Evolutionary conservation across 2,113 vertebrate species (phyloP), one percentile per base, ranked within the genome.

Genomic region (Lepus americanus): DNA sequence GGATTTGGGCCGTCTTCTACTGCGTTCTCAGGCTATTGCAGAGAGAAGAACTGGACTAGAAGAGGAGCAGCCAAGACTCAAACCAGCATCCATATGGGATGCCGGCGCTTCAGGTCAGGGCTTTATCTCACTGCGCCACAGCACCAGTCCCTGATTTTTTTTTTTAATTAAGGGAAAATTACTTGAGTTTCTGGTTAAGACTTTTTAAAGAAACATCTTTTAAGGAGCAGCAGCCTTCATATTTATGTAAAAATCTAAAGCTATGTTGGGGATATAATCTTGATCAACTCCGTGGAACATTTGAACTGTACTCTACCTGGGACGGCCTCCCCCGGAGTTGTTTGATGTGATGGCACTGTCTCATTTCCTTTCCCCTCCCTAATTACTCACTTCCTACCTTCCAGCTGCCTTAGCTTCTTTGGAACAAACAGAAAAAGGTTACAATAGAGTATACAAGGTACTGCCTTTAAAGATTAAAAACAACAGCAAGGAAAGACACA

Each of bases 391-490:
- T 49, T 70, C n/a, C 67, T 59, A n/a, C 49, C 39, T 90, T 90
- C 44, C 9, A 92, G 16, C 55, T 92, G 36, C 20, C 20, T 53
- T 92, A 64, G 13, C 44, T 44, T 44, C 44, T 44, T 44, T 44
- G 66, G 55, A 93, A 88, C 29, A 94, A 72, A 95, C 7, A 95
- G 64, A n/a, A 91, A 55, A 81, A 74, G 3, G 20, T 80, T 92
- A 89, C 78, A 55, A 86, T 13, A 77, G 3, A 69, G 2, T n/a
- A 80, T 44, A 93, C 1, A 93, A 72, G 8, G 51, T 80, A 6
- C 36, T 96, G 5, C 33, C 44, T 92, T 95, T 92, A 55, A 96
- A 76, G 19, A 93, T 82, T 36, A 51, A 95, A 96, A 64, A 19
- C 14, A 92, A 66, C 2, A 79, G 7, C n/a, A 74, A 64, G 23